Conservation (phyloP, 2,113 vertebrate genomes). For the Centropus unirufus region DNA sequence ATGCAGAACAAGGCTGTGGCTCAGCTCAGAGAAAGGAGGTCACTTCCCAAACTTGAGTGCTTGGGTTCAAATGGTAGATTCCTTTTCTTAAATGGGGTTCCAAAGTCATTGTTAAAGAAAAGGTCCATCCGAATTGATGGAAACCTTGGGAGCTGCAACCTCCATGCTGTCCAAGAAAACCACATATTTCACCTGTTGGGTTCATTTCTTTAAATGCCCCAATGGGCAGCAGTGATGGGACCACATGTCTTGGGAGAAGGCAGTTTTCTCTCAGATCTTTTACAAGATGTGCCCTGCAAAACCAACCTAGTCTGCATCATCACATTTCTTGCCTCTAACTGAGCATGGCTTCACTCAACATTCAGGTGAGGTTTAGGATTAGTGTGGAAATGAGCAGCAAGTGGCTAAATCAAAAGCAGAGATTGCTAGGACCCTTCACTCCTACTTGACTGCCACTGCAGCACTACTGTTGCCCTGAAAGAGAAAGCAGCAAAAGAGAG, state of each 20-base stretch:
- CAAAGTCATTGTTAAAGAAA: not conserved
- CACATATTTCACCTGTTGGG: slow-evolving; percentile 61
- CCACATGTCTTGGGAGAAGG: too few relatives aligned
- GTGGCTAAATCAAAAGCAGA: not conserved
- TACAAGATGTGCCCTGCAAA: slow-evolving; percentile 73
- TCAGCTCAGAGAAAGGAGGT: not conserved
- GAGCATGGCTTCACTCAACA: not conserved
- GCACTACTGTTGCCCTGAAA: not conserved
- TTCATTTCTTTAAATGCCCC: slow-evolving; percentile 84
- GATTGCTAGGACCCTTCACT: not conserved
- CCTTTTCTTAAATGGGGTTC: not conserved
- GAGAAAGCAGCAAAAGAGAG: not conserved
- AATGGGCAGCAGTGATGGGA: slow-evolving; percentile 80
- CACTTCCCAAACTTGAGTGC: not conserved
- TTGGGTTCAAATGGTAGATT: not conserved
- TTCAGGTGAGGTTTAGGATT: not conserved
- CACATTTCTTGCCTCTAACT: not conserved
- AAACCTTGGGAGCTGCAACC: not conserved
- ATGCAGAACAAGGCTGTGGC: not conserved
- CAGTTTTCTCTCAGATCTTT: slow-evolving; percentile 85
- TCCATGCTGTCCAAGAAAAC: slow-evolving; percentile 80
- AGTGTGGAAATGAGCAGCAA: not conserved
- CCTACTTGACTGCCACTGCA: not conserved
- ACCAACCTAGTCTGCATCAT: not conserved
- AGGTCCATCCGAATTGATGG: not conserved